Conservation (phyloP, 2,113 vertebrate species). For the Ovis aries region ARS-UI_Ramb_v3.0 NC_056070.1:59305501-59306000, state of each 20-base stretch:
- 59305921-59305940: background rate
- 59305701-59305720: background rate
- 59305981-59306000: background rate
- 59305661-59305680: background rate
- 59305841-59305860: background rate
- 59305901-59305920: background rate
- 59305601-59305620: background rate
- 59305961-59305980: background rate
- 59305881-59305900: accelerated
- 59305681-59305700: background rate
- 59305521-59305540: background rate
- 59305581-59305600: background rate
- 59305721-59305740: background rate
- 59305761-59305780: background rate
- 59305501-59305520: background rate
- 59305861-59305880: background rate
- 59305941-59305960: background rate
- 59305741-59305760: background rate
- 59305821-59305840: background rate
- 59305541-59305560: background rate
- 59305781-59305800: background rate
- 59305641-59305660: background rate
- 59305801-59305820: background rate
- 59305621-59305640: background rate
- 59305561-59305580: background rate